Evolutionary conservation across 2,888 invertebrate genomes (phyloP), one percentile per base, ranked within the genome.

Genomic region (Fragum fragum): DNA sequence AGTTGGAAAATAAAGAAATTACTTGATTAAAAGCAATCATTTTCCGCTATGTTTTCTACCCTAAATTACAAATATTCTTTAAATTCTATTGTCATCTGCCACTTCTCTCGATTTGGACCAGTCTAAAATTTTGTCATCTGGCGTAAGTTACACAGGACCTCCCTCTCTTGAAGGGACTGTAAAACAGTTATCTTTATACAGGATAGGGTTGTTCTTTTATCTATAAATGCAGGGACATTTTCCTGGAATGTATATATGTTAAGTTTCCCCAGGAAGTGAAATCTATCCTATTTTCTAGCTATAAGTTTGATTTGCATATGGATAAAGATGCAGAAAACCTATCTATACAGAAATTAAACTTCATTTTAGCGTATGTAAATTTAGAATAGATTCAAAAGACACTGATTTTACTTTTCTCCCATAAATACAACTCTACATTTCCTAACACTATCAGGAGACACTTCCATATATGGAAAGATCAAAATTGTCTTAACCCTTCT

Each of bases 331-430:
- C 42, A 14, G 42, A 66, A 39, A 42, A 66, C 39, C 39, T 39
- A 66, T 66, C 66, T 66, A 42, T 66, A 66, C 66, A 23, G 66
- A 66, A 66, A 66, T 66, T 66, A 66, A 66, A 66, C 66, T 66
- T 42, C 42, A 66, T 66, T 66, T 66, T 66, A 66, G 36, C 66
- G 36, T 66, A 66, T 66, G 66, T 42, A 66, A 66, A 66, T 66
- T 66, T 36, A 66, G 66, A 47, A 66, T 66, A 42, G 66, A 66
- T 66, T 66, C 66, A 66, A 66, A 66, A 66, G 66, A 66, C 42
- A 11, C 42, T 66, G 66, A 66, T 66, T 66, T 66, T 66, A 66
- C 66, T 42, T 23, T 66, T 11, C 28, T 42, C n/a, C 47, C 16
- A 47, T 47, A 47, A 39, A 47, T 47, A 47, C 14, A 47, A 47